These are phyloP conservation scores for Chloroclysta siterata DNA, from an alignment of 2,888 invertebrate species.

Conservation along the genomic window DNA sequence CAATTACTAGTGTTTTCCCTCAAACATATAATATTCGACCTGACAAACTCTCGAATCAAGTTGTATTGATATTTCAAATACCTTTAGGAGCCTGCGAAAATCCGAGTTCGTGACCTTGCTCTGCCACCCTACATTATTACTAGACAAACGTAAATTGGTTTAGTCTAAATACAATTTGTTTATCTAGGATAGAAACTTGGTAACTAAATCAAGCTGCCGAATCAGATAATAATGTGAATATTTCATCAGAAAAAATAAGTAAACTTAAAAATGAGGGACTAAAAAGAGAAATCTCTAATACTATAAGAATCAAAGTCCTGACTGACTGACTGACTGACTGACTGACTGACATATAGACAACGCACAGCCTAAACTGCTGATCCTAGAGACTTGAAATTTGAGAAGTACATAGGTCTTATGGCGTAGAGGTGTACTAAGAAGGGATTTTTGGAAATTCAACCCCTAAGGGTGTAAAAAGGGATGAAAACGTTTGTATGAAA, in stretches of 20 bases:
- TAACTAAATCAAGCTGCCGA: not conserved
- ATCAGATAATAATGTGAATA: not conserved
- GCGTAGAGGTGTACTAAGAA: no score
- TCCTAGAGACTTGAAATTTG: no score
- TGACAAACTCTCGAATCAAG: not conserved
- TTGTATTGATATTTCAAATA: constrained; percentile 3
- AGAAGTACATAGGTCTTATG: no score
- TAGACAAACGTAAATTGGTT: constrained; percentile 10
- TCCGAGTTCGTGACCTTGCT: constrained; percentile 1
- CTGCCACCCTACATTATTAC: constrained; percentile 12
- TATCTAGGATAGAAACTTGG: not conserved
- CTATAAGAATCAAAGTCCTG: no score
- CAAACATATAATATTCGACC: constrained; percentile 1
- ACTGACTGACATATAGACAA: no score
- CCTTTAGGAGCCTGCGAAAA: not conserved
- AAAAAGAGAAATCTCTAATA: no score
- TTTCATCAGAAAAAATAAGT: not conserved
- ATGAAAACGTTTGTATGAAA: no score
- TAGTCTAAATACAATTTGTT: constrained; percentile 1
- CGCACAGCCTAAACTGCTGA: no score
- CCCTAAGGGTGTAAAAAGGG: no score
- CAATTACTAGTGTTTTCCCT: not conserved
- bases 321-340: no score
- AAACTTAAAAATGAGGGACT: not conserved
- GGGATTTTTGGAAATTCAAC: no score